Evolutionary conservation across 2,797 vertebrate species (phyloP), one percentile per base, ranked within the genome.

Genomic region (Heteromormyrus szaboi): DNA sequence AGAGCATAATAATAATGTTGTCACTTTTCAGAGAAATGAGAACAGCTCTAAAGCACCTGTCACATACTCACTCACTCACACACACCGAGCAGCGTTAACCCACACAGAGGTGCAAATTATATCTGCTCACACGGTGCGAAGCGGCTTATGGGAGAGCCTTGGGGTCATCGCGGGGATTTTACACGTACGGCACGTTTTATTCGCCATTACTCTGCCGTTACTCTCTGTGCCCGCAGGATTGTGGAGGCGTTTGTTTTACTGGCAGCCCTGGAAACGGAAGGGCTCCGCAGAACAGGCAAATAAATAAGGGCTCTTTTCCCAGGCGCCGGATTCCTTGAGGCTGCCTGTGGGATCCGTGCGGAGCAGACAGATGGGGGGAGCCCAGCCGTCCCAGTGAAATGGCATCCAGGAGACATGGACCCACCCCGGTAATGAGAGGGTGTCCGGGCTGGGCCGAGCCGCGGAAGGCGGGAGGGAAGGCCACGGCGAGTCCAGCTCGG

Each of bases 351-450:
- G 76, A 81, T n/a, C 8, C 19, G 14, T 12, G 95, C 94, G 25
- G 89, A 89, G 93, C 29, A 11, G 87, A 4, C 92, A 94, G 95
- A 95, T 93, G 91, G 46, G 93, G 92, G 90, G 93, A 94, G 95
- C 94, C 92, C 94, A 94, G 93, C 92, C 92, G 91, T 92, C 92
- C 94, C 93, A 91, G 90, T 92, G 92, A 94, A 92, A 95, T 94
- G 94, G 94, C 93, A 50, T 92, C 92, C 93, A 92, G 92, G 92
- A 93, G 93, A 95, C 95, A 93, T 89, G 92, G 95, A 95, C 95
- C 96, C 95, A 92, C 95, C 96, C 95, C 93, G 93, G 93, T 96
- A 96, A 97, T 97, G 95, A 97, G 95, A 96, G 96, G 95, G 95
- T 95, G 94, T 79, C 72, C 17, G 5, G 50, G 14, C 51, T 90